Base-by-base conservation (phyloP, 2,888 invertebrate genomes). In the Dryadula phaetusa region DNA sequence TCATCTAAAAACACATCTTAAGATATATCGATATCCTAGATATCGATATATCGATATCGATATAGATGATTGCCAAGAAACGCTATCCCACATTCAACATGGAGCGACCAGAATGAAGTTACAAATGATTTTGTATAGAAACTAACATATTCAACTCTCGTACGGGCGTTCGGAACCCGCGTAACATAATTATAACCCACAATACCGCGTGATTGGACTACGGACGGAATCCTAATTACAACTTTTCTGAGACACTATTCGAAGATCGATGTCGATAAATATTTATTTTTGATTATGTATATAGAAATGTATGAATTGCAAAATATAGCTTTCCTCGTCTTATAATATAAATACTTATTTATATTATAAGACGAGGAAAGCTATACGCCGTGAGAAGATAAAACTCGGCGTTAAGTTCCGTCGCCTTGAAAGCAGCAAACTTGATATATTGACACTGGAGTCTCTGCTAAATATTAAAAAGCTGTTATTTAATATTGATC, bases 151-250 rank as follows among this genome's bases (percentile, higher is more conserved):
- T 79, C 82, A 64, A 58, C 66, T 32, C 69, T 70, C 77, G 79
- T 76, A 61, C 76, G 77, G 75, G 72, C 76, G 79, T 76, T 58
- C 76, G 76, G 76, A 73, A 74, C 77, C 75, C 78, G 72, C 72
- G 75, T 81, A 80, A 83, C 80, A 77, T 72, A 77, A 82, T 82
- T 78, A 81, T 70, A 73, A 75, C 74, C 75, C 83, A 88, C 90
- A 90, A 90, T 88, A 80, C 80, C 73, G 76, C 77, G 84, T 89
- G 89, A 90, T 90, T 90, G 88, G 78, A 72, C 72, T 75, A 78
- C 82, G 74, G 66, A 64, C 77, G 80, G 85, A 81, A 83, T 82
- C 79, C 82, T 82, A 84, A 86, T 81, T 76, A 76, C 20, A 3
- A 40, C 60, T 47, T 66, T 69, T 56, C 64, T 62, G 40, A 54